These are phyloP conservation scores for Endotricha flammealis DNA, from an alignment of 2,888 invertebrate species.

Conservation along the genomic window DNA sequence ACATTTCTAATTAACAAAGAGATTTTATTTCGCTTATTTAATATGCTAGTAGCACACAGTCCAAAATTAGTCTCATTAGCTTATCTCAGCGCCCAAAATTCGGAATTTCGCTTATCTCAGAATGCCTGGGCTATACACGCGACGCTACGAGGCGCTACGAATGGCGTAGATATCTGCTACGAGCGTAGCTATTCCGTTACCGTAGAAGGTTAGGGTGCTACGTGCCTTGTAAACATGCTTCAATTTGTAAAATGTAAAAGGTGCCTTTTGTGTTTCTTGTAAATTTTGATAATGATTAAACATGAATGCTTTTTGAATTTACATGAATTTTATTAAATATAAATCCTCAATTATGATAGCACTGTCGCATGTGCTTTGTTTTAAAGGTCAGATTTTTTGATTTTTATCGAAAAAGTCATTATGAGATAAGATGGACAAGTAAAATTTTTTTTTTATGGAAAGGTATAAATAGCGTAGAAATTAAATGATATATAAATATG, in stretches of 20 bases:
- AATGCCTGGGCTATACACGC: conserved; percentile 43
- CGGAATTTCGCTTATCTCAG: conserved; percentile 54
- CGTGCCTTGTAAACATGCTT: conserved; percentile 27
- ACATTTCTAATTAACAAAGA: conserved; percentile 1
- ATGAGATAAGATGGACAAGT: too few relatives aligned
- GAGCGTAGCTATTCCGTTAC: conserved; percentile 34
- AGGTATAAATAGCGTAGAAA: too few relatives aligned
- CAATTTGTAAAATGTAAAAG: conserved; percentile 3
- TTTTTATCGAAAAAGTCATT: too few relatives aligned
- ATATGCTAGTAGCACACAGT: conserved; percentile 40
- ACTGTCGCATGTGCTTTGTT: too few relatives aligned
- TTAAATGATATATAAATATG: too few relatives aligned
- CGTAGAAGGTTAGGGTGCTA: conserved; percentile 43
- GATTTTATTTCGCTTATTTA: conserved; percentile 7
- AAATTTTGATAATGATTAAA: conserved; percentile 8
- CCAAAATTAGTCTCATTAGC: conserved; percentile 60
- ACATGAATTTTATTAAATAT: too few relatives aligned
- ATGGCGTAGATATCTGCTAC: conserved; percentile 39
- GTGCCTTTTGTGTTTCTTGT: conserved; percentile 1
- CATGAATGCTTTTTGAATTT: conserved; percentile 3
- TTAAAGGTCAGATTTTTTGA: too few relatives aligned
- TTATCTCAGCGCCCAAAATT: conserved; percentile 52
- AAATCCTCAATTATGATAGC: too few relatives aligned
- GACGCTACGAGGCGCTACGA: conserved; percentile 30
- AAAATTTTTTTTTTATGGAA: too few relatives aligned